Evolutionary conservation across 2,113 vertebrate genomes (phyloP).

Genomic region (Mobula birostris): DNA sequence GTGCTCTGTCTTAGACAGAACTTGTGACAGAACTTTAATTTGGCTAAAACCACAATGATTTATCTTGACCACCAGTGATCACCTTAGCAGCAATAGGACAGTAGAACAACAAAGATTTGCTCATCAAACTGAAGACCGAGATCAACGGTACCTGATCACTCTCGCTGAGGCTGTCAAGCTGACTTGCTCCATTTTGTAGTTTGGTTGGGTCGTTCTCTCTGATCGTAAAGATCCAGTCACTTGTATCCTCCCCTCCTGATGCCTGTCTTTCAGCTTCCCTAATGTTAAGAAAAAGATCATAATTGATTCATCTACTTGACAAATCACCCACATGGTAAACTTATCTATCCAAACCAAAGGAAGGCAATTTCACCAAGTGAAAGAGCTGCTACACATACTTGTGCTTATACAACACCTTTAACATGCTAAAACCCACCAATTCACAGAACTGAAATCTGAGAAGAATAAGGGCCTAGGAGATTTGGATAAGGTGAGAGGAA

Average conservation of each 20-base stretch:
- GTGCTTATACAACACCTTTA: too few relatives aligned
- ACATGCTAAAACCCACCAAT: too few relatives aligned
- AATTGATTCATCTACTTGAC: neutral
- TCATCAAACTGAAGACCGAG: neutral
- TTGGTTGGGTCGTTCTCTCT: slow-evolving; percentile 71
- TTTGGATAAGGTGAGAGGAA: neutral
- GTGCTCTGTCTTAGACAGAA: too few relatives aligned
- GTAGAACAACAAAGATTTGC: neutral
- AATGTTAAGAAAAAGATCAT: slow-evolving; percentile 39
- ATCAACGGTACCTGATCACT: slow-evolving; percentile 57
- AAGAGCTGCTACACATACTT: neutral
- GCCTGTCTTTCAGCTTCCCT: slow-evolving; percentile 79
- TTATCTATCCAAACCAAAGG: neutral
- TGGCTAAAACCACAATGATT: too few relatives aligned
- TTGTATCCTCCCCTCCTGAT: slow-evolving; percentile 67
- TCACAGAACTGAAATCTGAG: too few relatives aligned
- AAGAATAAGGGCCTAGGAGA: neutral
- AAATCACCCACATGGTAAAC: neutral
- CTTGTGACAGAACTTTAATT: neutral
- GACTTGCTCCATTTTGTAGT: slow-evolving; percentile 68
- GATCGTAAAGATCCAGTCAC: slow-evolving; percentile 85
- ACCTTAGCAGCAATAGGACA: neutral
- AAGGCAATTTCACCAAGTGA: neutral
- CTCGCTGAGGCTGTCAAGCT: slow-evolving; percentile 56
- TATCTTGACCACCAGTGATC: neutral